phyloP scores from a whole-genome alignment of 1,140 invertebrate genomes.

The Hyles vespertilio region DNA sequence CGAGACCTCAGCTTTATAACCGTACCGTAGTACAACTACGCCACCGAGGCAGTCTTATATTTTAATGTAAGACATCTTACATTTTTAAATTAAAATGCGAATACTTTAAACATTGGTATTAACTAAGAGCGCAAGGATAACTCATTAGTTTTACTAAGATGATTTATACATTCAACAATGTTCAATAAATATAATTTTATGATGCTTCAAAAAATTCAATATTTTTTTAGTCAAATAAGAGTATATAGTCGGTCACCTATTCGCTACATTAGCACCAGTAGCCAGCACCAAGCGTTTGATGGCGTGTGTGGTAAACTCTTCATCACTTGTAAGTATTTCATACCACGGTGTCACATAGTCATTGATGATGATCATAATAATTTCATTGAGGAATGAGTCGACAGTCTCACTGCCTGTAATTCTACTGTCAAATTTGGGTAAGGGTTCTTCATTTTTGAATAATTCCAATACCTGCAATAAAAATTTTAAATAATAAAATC shows the following conservation, averaged over 20 bases:
- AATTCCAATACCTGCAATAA: conserved; percentile 30
- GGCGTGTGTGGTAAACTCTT: conserved; percentile 75
- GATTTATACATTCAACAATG: too few relatives aligned
- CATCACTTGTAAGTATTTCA: conserved; percentile 76
- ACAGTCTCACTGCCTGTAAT: conserved; percentile 70
- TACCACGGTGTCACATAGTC: conserved; percentile 91
- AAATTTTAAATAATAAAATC: not conserved
- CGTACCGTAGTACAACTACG: too few relatives aligned
- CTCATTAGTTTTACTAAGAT: too few relatives aligned
- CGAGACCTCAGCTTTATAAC: too few relatives aligned
- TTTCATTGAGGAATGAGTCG: conserved; percentile 73
- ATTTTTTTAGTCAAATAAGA: not conserved
- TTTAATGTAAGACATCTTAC: too few relatives aligned
- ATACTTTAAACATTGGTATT: too few relatives aligned
- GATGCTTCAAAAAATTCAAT: too few relatives aligned
- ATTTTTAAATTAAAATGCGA: too few relatives aligned
- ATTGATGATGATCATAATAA: conserved; percentile 84
- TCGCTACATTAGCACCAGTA: conserved; percentile 77
- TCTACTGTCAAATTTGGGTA: conserved; percentile 59
- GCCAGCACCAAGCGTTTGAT: conserved; percentile 76
- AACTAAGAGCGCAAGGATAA: too few relatives aligned
- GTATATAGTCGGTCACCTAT: conserved; percentile 62
- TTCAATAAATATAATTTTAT: too few relatives aligned
- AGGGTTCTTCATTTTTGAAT: conserved; percentile 41
- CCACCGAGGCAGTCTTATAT: too few relatives aligned